phyloP scores from a whole-genome alignment of 2,797 vertebrate species.

The Silurus aristotelis region DNA sequence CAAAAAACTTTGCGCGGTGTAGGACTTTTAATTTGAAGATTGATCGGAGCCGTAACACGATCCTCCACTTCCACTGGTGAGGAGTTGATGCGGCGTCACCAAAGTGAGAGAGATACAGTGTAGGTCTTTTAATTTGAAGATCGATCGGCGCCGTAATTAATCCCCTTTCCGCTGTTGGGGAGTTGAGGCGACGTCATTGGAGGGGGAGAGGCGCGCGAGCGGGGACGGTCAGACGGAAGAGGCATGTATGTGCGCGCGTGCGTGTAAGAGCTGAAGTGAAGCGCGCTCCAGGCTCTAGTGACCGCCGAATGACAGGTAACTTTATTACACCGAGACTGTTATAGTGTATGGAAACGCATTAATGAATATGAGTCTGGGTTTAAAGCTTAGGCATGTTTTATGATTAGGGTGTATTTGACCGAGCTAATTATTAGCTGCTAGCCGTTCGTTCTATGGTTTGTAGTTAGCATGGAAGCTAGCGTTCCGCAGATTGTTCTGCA shows the following conservation, averaged over 20 bases:
- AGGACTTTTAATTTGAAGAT: constrained; percentile 13
- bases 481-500: not conserved
- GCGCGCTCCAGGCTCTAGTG: not conserved
- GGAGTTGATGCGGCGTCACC: not conserved
- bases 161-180: too few species aligned
- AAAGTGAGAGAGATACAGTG: not conserved
- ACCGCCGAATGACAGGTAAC: constrained; percentile 11
- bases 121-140: constrained; percentile 15
- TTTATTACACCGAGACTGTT: too few species aligned
- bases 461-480: not conserved
- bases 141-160: not conserved
- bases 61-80: too few species aligned
- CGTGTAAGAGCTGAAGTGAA: not conserved
- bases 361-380: not conserved
- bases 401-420: not conserved
- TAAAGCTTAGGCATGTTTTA: not conserved
- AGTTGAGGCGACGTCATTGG: not conserved
- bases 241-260: not conserved
- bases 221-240: not conserved
- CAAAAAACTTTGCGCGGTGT: too few species aligned
- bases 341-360: not conserved
- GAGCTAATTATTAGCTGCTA: constrained; percentile 8
- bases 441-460: not conserved
- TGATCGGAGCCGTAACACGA: not conserved
- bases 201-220: not conserved